A percentile compares a stretch with the other conserved stretches of the same genome.
These are phyloP conservation scores for Lytechinus pictus DNA, from an alignment of 35 echinoderm and acorn worm species.

Conservation along the genomic window DNA sequence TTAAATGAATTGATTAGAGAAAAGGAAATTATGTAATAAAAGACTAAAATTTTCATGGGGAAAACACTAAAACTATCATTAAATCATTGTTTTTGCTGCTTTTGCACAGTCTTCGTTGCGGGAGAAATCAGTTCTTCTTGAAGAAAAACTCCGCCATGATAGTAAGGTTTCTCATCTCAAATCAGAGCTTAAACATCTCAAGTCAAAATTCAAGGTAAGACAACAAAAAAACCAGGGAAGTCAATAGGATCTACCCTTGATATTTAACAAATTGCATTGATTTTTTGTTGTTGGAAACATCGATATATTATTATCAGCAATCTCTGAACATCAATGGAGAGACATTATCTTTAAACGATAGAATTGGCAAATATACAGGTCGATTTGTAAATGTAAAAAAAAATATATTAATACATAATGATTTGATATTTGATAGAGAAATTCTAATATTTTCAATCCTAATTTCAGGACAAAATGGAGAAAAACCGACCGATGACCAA, in stretches of 20 bases:
- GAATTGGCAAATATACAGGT: neutral
- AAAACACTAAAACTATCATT: neutral
- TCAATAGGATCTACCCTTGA: neutral
- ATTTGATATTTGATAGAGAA: too few relatives aligned
- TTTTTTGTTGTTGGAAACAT: neutral
- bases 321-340: too few relatives aligned
- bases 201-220: constrained; percentile 15
- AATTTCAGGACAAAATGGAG: neutral
- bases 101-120: neutral
- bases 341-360: neutral
- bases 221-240: too few relatives aligned
- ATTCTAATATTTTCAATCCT: neutral
- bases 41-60: neutral
- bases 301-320: neutral
- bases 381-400: too few relatives aligned
- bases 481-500: neutral
- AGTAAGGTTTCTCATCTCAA: neutral
- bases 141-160: neutral
- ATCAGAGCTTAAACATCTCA: constrained; percentile 3
- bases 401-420: too few relatives aligned
- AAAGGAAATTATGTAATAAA: neutral
- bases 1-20: neutral
- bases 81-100: neutral
- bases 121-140: neutral
- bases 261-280: neutral